Base-by-base conservation (phyloP, 2,113 vertebrate species). In the Holacanthus passer region DNA sequence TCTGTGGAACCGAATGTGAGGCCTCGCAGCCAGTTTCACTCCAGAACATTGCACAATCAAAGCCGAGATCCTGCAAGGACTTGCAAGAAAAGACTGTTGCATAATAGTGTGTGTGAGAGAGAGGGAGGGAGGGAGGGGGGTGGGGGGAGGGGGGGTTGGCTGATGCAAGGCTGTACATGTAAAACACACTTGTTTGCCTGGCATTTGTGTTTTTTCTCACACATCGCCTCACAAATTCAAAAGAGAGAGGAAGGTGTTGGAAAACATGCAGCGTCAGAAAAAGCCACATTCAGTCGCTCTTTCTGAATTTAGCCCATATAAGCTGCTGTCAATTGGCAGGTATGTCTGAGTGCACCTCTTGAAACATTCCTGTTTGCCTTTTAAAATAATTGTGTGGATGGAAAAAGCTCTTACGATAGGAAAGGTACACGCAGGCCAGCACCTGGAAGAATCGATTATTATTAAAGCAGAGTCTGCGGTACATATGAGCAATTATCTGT, bases 61-160 rank as follows among this genome's bases (percentile, higher is more conserved):
- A 58, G 64, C 56, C 7, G 50, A 59, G 70, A 86, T 88, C 89
- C 84, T 90, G 89, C 74, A 74, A 88, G 53, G 88, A 88, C 87
- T 88, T 87, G 88, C 79, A 86, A 88, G 79, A 83, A 82, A 85
- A 53, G 50, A 52, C 31, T 37, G 63, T 94, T 93, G 90, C 87
- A 78, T 83, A 93, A 94, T n/a, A 37, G n/a, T 37, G 48, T 63
- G 77, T 67, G 84, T 14, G 67, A 29, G 55, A 62, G 27, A 19
- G 47, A 17, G 67, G 2, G 39, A 62, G 71, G 37, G 41, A 77
- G 32, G 55, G 60, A 68, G 59, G 27, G 12, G 5, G 45, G 24
- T 2, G 50, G n/a, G 22, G 10, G n/a, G 10, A 3, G 9, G 32
- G 43, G n/a, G 8, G 24, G 62, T n/a, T 11, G 48, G 24, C 32